phyloP scores from a whole-genome alignment of 2,797 vertebrate genomes.

The Anguilla anguilla region DNA sequence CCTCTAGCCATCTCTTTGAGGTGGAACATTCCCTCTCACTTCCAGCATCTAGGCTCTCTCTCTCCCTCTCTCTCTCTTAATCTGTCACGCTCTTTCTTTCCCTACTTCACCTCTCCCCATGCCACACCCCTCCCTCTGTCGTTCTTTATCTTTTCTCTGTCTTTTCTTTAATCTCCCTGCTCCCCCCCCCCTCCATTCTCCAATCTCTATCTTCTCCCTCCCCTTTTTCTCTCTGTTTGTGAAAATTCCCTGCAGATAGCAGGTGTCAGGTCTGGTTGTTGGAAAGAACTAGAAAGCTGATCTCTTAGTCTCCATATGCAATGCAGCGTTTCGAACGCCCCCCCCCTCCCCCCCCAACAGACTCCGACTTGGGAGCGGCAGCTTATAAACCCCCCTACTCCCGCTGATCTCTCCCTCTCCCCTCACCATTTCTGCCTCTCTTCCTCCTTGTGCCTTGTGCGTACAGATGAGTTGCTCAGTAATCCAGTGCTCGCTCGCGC shows the following conservation, averaged over 20 bases:
- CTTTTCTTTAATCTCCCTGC: background rate
- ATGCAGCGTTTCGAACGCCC: slow-evolving; percentile 29
- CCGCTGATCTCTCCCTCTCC: slow-evolving; percentile 16
- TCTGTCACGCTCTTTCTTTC: background rate
- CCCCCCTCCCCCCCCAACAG: slow-evolving; percentile 8
- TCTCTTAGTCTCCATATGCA: slow-evolving; percentile 40
- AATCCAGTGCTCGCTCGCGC: slow-evolving; percentile 19
- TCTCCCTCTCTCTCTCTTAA: slow-evolving; percentile 1
- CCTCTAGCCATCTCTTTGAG: slow-evolving; percentile 28
- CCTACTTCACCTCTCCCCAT: background rate
- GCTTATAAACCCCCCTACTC: slow-evolving; percentile 26
- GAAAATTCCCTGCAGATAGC: slow-evolving; percentile 42
- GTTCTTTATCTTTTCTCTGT: background rate
- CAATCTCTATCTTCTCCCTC: background rate
- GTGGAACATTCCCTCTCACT: slow-evolving; percentile 37
- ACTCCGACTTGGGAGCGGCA: slow-evolving; percentile 33
- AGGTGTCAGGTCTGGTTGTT: slow-evolving; percentile 53
- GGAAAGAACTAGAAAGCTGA: slow-evolving; percentile 32
- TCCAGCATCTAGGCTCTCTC: background rate
- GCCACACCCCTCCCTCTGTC: background rate
- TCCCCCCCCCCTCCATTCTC: background rate
- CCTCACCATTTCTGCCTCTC: slow-evolving; percentile 10
- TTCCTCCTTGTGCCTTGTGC: background rate
- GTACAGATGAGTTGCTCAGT: background rate
- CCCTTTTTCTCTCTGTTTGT: slow-evolving; percentile 28